Percentiles rank a stretch among this genome's conserved stretches.
phyloP scores from a whole-genome alignment of 2,888 invertebrate species.

The Gymnocheta viridis region DNA sequence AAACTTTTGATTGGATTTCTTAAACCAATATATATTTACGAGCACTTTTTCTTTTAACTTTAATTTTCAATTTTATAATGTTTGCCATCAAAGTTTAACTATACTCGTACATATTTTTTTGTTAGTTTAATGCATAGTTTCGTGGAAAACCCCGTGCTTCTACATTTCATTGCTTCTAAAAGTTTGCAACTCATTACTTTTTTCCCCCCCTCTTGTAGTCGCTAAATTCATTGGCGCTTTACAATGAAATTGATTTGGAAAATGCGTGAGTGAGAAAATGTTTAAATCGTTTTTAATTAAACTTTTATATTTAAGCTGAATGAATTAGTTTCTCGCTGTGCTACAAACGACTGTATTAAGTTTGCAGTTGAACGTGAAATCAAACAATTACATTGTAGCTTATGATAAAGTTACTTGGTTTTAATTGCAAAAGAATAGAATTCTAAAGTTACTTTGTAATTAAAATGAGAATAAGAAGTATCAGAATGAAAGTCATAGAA shows the following conservation, averaged over 20 bases:
- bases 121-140: not conserved
- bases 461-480: conserved; percentile 1
- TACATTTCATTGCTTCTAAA: conserved; percentile 33
- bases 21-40: not conserved
- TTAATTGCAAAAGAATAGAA: conserved; percentile 12
- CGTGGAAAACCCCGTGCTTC: not conserved
- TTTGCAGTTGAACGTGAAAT: conserved; percentile 8
- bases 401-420: conserved; percentile 41
- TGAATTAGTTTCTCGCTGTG: not conserved
- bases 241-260: conserved; percentile 53
- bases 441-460: conserved; percentile 6
- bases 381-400: conserved; percentile 23
- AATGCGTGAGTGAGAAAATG: conserved; percentile 41
- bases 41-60: not conserved
- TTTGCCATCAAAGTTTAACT: conserved; percentile 30
- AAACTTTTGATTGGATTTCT: conserved; percentile 39
- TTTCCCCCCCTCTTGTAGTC: not conserved
- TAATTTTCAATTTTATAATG: not conserved
- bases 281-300: conserved; percentile 60
- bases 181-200: conserved; percentile 43
- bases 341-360: conserved; percentile 1
- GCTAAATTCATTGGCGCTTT: conserved; percentile 6
- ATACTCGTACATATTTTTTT: no score
- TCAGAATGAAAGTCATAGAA: not conserved
- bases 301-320: conserved; percentile 40